Evolutionary conservation across 2,797 vertebrate species (phyloP).

Genomic region (Ciconia nigra): DNA sequence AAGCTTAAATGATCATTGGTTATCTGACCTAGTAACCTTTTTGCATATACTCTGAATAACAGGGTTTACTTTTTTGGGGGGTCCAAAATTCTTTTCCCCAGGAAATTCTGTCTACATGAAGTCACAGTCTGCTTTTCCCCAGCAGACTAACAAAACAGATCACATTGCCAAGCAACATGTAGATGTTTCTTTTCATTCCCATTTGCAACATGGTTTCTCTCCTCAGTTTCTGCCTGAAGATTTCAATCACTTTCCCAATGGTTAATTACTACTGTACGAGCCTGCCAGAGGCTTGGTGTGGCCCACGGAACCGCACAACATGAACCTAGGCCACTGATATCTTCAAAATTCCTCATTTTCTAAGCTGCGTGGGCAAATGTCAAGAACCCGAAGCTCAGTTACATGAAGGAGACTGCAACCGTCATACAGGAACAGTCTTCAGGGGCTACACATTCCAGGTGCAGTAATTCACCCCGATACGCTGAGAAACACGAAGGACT

Average conservation of each 20-base stretch:
- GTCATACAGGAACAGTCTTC: not conserved
- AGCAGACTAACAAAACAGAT: not conserved
- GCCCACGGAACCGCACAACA: not conserved
- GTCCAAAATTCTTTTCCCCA: not conserved
- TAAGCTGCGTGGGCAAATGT: not conserved
- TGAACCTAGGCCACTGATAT: not conserved
- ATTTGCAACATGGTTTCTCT: not conserved
- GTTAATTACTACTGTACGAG: not conserved
- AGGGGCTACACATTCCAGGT: not conserved
- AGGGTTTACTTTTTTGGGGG: not conserved
- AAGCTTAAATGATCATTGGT: not conserved
- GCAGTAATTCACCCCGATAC: not conserved
- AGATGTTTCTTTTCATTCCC: not conserved
- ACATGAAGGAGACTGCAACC: not conserved
- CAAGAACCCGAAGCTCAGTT: not conserved
- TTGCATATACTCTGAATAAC: not conserved
- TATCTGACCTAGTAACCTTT: not conserved
- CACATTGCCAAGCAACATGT: not conserved
- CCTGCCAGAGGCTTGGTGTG: not conserved
- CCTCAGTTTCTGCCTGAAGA: not conserved
- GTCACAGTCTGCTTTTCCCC: not conserved
- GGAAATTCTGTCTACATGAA: constrained; percentile 2
- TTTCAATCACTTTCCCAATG: not conserved
- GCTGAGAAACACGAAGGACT: not conserved
- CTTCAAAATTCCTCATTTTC: not conserved